phyloP scores from a whole-genome alignment of 2,113 vertebrate species.

The Hydrochoerus hydrochaeris region DNA sequence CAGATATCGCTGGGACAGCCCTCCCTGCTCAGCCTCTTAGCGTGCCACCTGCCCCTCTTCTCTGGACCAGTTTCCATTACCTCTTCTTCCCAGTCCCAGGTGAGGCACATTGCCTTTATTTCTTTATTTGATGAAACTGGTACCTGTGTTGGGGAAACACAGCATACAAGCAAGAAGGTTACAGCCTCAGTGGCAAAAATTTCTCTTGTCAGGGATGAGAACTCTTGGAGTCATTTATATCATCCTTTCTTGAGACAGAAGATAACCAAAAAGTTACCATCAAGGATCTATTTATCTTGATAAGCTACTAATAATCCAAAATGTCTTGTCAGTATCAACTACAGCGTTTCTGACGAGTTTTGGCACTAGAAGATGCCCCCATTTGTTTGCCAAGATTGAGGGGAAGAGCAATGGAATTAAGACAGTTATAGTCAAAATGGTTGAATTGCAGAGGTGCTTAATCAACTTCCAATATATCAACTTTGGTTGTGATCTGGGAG shows the following conservation, averaged over 20 bases:
- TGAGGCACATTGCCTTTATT: constrained; percentile 98
- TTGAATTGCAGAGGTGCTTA: constrained; percentile 99
- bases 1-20: constrained; percentile 83
- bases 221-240: constrained; percentile 90
- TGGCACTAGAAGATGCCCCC: background rate
- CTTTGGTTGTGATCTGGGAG: constrained; percentile 98
- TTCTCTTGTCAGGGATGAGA: constrained; percentile 99
- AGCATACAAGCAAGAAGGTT: constrained; percentile 95
- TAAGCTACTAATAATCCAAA: constrained; percentile 94
- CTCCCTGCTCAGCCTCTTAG: constrained; percentile 59
- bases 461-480: constrained; percentile 99
- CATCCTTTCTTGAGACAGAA: background rate
- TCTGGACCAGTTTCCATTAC: background rate
- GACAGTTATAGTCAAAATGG: constrained; percentile 99
- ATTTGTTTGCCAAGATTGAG: background rate
- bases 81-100: constrained; percentile 93
- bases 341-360: background rate
- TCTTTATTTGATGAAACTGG: constrained; percentile 99
- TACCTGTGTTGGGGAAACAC: constrained; percentile 98
- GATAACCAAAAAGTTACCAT: constrained; percentile 84
- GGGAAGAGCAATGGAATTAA: constrained; percentile 78
- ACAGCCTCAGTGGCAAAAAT: constrained; percentile 96
- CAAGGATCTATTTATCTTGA: constrained; percentile 97
- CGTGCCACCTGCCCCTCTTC: background rate
- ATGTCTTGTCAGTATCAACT: background rate